Base-by-base conservation (phyloP, 2,888 invertebrate genomes). In the Shargacucullia verbasci region DNA sequence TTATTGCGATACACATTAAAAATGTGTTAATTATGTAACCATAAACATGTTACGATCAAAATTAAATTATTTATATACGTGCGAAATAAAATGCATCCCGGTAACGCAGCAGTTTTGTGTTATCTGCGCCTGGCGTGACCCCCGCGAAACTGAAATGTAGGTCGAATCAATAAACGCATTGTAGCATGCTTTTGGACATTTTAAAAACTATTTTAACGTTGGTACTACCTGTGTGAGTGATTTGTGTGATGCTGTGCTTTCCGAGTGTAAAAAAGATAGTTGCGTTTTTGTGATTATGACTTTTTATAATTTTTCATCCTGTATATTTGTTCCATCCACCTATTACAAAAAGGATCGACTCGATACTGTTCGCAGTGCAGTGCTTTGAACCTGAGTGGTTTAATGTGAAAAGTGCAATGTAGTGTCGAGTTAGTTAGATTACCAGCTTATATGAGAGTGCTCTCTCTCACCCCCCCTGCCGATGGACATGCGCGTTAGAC, bases 151-250 rank as follows among this genome's bases (percentile, higher is more conserved):
- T 63, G 68, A 62, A 78, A 83, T 78, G 68, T 82, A 73, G 82
- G 84, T 80, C 84, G 70, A 78, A 82, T 83, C 82, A 82, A 82
- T 83, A 83, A 82, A 80, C 75, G 75, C 76, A 81, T 67, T 65
- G 65, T 62, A 62, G 65, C 62, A 65, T 57, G 64, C 57, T 70
- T 74, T 68, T 67, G 59, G 67, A 53, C 67, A 70, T 68, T 72
- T 70, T 70, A 53, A 57, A 58, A 70, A 67, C 39, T 41, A 49
- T 47, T 52, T 40, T 33, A 39, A 53, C 35, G 48, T 63, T 57
- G 49, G 38, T 41, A 52, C 40, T 38, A 57, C 64, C 48, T 73
- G 76, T 34, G 56, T 47, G 39, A 43, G 54, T 45, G 53, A 50
- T 57, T 13, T 40, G 11, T 56, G 49, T 38, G 46, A 44, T 41